These are phyloP conservation scores for Nycticorax nycticorax DNA, from an alignment of 2,113 vertebrate genomes.

Conservation along the genomic window DNA sequence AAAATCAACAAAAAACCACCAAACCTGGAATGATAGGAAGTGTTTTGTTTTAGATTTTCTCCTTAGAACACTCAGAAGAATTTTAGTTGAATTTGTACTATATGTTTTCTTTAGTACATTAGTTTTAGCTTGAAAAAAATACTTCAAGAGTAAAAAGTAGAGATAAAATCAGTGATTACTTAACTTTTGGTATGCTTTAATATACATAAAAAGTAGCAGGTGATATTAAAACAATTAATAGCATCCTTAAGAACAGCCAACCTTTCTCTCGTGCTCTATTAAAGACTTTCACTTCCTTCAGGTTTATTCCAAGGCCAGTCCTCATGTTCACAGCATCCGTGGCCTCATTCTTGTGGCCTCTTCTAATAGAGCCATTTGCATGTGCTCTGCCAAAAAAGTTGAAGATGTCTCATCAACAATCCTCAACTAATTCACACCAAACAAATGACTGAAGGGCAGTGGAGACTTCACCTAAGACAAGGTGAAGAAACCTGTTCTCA, in stretches of 20 bases:
- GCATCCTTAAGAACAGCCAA: slow-evolving; percentile 74
- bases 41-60: neutral
- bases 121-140: neutral
- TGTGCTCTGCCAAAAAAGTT: slow-evolving; percentile 87
- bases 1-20: neutral
- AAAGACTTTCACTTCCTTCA: slow-evolving; percentile 97
- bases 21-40: neutral
- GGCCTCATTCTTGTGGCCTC: slow-evolving; percentile 90
- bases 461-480: slow-evolving; percentile 41
- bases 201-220: neutral
- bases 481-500: slow-evolving; percentile 44
- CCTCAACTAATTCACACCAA: slow-evolving; percentile 73
- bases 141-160: neutral
- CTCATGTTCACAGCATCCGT: slow-evolving; percentile 90
- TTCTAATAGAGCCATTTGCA: slow-evolving; percentile 95
- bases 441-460: slow-evolving; percentile 64
- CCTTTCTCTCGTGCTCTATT: slow-evolving; percentile 97
- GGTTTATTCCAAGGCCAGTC: slow-evolving; percentile 94
- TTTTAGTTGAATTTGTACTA: neutral
- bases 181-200: neutral
- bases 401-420: slow-evolving; percentile 70
- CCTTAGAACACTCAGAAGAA: neutral
- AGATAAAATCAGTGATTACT: neutral
- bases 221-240: slow-evolving; percentile 46
- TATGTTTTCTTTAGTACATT: neutral